Percentiles rank a stretch among this genome's conserved stretches.
Conservation (phyloP, 1,140 invertebrate genomes). For the Zaprionus lachaisei region DNA sequence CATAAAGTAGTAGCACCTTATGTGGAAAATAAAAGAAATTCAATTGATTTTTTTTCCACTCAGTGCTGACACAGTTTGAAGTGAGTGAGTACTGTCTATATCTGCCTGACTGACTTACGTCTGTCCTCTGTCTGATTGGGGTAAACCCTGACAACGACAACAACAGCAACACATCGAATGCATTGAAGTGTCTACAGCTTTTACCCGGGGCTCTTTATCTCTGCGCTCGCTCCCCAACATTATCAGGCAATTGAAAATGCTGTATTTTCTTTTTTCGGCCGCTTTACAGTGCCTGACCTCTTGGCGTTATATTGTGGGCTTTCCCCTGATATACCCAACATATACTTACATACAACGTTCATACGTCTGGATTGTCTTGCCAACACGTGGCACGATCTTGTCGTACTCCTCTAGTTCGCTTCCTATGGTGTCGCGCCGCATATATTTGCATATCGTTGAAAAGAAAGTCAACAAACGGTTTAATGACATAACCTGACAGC, state of each 20-base stretch:
- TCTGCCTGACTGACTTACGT: background rate
- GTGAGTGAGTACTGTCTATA: background rate
- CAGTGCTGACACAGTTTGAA: slow-evolving; percentile 26
- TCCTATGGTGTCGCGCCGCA: slow-evolving; percentile 6
- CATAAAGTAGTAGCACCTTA: background rate
- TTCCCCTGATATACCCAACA: slow-evolving; percentile 22
- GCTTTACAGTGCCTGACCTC: slow-evolving; percentile 40
- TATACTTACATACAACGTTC: background rate
- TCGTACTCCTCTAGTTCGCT: slow-evolving; percentile 13
- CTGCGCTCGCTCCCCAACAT: slow-evolving; percentile 20
- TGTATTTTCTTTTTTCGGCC: slow-evolving; percentile 23
- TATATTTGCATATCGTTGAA: slow-evolving; percentile 70
- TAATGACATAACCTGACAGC: slow-evolving; percentile 64
- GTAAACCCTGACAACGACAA: slow-evolving; percentile 30
- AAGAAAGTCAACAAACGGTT: slow-evolving; percentile 76
- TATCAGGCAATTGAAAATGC: slow-evolving; percentile 37
- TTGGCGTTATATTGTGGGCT: slow-evolving; percentile 30
- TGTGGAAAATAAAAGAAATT: slow-evolving; percentile 18
- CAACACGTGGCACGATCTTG: slow-evolving; percentile 41
- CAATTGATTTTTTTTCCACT: slow-evolving; percentile 24
- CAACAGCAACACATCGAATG: background rate
- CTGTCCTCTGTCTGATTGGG: slow-evolving; percentile 18
- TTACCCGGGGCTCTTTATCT: slow-evolving; percentile 40
- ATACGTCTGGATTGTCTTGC: slow-evolving; percentile 8
- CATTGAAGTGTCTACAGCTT: slow-evolving; percentile 46